These are phyloP conservation scores for Pipistrellus kuhlii DNA, from an alignment of 2,797 vertebrate species.

Conservation along the genomic window DNA sequence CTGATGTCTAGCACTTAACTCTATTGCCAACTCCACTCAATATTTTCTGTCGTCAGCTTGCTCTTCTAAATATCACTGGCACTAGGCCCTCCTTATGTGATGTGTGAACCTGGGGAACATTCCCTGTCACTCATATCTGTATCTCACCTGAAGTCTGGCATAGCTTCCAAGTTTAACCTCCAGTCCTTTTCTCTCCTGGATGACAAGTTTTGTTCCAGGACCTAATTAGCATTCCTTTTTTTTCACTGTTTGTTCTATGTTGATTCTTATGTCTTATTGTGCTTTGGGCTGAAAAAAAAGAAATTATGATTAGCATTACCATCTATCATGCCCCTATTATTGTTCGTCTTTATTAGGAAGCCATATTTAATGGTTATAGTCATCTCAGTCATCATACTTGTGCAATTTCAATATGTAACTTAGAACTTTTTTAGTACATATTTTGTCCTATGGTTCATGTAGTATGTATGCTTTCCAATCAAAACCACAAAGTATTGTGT, in stretches of 20 bases:
- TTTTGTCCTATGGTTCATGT: background rate
- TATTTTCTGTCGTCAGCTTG: background rate
- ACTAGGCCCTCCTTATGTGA: fast-evolving
- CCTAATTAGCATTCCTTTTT: background rate
- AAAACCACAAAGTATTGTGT: constrained; percentile 34
- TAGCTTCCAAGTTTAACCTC: background rate
- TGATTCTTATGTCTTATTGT: background rate
- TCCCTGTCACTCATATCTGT: background rate
- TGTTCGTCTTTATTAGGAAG: background rate
- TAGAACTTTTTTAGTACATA: background rate
- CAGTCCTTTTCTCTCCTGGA: background rate
- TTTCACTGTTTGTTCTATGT: background rate
- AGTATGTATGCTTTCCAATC: background rate
- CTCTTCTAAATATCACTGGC: background rate
- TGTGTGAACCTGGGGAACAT: background rate
- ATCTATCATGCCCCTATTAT: background rate
- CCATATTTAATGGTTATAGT: background rate
- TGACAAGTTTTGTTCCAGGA: background rate
- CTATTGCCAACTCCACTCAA: background rate
- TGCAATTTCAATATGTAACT: background rate
- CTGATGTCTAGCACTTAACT: background rate
- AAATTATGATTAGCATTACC: background rate
- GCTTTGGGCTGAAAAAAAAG: background rate
- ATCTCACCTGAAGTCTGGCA: background rate
- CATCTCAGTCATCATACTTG: background rate